Evolutionary conservation across 2,888 invertebrate species (phyloP), one percentile per base, ranked within the genome.

Genomic region (Cynaeus angustus): DNA sequence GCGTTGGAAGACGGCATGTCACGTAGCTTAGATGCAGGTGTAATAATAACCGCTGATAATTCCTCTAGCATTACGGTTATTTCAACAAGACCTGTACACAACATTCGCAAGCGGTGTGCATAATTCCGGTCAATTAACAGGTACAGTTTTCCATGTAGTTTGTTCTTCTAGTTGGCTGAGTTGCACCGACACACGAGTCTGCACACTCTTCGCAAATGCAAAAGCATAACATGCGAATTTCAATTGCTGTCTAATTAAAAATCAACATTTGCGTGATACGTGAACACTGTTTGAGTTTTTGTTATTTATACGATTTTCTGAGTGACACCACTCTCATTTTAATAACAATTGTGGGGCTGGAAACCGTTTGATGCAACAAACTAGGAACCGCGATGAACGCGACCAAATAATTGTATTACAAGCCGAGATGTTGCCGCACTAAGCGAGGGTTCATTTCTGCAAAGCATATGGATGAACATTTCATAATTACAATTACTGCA

Each of bases 41-140:
- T 62, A 68, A 61, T 43, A 68, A 70, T 55, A 66, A 66, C 58
- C 52, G 38, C 43, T 52, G 66, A 66, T 70, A 53, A 70, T 61
- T 69, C 50, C 69, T 69, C 43, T 65, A 58, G 52, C 65, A 68
- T 68, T 64, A 65, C 68, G 50, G 52, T 70, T 65, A 70, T 70
- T 56, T 50, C 58, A 67, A 67, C 64, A 65, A 48, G 48, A 13
- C 52, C 53, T 53, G 61, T 55, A 56, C 65, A 64, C 41, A 68
- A 52, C 53, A 12, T 45, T 53, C 58, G 55, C 65, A 30, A 65
- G 55, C 55, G 65, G 21, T 64, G 52, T 56, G 66, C 50, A 67
- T 67, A 67, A 67, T 67, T 67, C 59, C 37, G 52, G 14, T 28
- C 59, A 67, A 67, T 67, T 59, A 59, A 12, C 48, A 37, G 33